Evolutionary conservation across 2,888 invertebrate genomes (phyloP).

Genomic region (Panzeria rudis): DNA sequence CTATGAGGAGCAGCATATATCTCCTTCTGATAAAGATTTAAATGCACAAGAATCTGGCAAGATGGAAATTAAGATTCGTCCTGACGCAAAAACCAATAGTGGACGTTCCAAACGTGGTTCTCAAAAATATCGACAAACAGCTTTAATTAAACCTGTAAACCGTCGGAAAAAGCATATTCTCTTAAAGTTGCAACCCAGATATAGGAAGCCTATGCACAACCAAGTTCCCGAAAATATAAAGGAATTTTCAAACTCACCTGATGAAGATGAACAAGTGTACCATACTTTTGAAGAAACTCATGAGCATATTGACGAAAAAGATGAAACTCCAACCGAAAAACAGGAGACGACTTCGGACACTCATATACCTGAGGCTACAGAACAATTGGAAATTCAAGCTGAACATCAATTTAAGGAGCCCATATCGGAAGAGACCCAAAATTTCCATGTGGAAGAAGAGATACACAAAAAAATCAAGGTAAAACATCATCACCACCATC

Average conservation of each 20-base stretch:
- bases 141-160: constrained; percentile 75
- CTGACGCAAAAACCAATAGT: constrained; percentile 67
- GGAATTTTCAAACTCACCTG: constrained; percentile 24
- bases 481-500: constrained; percentile 87
- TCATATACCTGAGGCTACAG: constrained; percentile 73
- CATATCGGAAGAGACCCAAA: constrained; percentile 64
- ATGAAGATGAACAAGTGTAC: constrained; percentile 76
- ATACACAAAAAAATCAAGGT: constrained; percentile 79
- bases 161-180: constrained; percentile 75
- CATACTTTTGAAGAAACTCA: constrained; percentile 81
- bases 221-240: constrained; percentile 42
- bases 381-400: constrained; percentile 74
- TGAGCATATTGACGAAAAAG: constrained; percentile 78
- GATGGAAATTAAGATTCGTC: constrained; percentile 62
- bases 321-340: constrained; percentile 40
- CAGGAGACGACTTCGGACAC: constrained; percentile 45
- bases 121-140: constrained; percentile 75
- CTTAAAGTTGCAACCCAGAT: constrained; percentile 66
- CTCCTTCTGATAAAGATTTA: constrained; percentile 58
- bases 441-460: constrained; percentile 65
- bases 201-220: constrained; percentile 71
- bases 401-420: constrained; percentile 72
- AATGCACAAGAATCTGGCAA: constrained; percentile 71
- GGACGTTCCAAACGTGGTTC: constrained; percentile 76
- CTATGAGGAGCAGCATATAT: constrained; percentile 70